Evolutionary conservation across 2,113 vertebrate genomes (phyloP), one percentile per base, ranked within the genome.

Genomic region (Hippotragus niger): DNA sequence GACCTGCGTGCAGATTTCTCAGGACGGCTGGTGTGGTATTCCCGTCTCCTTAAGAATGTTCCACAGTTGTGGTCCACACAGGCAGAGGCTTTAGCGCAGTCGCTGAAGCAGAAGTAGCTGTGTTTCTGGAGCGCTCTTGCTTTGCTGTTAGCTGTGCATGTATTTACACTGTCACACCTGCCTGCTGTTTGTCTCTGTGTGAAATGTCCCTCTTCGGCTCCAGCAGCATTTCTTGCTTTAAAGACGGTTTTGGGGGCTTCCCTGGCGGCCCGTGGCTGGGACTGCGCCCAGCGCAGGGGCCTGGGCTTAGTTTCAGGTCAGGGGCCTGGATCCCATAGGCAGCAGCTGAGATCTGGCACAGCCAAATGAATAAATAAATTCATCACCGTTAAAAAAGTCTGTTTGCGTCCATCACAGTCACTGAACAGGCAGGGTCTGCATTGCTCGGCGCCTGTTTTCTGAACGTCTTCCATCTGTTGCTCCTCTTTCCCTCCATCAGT

Each of bases 71-170:
- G 67, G n/a, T 12, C n/a, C 67, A 3, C 64, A 11, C 0, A 3
- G 64, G 5, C 64, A 23, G 0, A 36, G 64, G 64, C 64, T 36
- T 36, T 12, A 11, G 64, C 64, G 0, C 1, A 11, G 64, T 6
- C n/a, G 12, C 0, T 23, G n/a, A 36, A 1, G 64, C n/a, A 36
- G 64, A 36, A 10, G 4, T 21, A 11, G n/a, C 1, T 2, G 17
- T 11, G 5, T 19, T 11, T 21, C n/a, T 36, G 64, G 64, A 2
- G 0, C 0, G 19, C 17, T 2, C 64, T 15, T 21, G 19, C 58
- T 23, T 17, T 52, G 7, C 31, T 33, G 25, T 53, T 53, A 31
- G 11, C 16, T 33, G 17, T 43, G 78, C 9, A 2, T 33, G 0
- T 36, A 1, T 31, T 58, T 4, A 14, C 40, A 23, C 85, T 36